Evolutionary conservation across 2,888 invertebrate genomes (phyloP).

Genomic region (Philereme transversata): DNA sequence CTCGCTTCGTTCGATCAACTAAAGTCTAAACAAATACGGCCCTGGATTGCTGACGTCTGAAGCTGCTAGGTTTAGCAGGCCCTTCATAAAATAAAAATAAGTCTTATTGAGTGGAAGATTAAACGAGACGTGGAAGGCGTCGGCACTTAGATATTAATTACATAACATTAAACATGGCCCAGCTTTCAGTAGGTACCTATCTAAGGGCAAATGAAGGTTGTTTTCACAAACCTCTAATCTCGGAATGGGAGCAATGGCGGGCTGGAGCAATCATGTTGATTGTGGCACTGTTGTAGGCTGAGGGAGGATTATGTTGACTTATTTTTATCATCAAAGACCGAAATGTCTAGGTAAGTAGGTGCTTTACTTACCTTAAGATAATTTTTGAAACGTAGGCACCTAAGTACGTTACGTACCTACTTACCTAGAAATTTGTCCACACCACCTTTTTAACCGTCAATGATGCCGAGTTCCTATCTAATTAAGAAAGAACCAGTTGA

Average conservation of each 20-base stretch:
- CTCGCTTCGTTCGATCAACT: no score
- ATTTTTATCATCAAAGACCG: no score
- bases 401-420: no score
- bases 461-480: no score
- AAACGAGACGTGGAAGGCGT: constrained; percentile 56
- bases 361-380: no score
- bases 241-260: constrained; percentile 33
- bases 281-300: constrained; percentile 11
- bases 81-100: constrained; percentile 63
- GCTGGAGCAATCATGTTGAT: constrained; percentile 40
- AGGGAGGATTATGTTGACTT: no score
- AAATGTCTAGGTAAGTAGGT: no score
- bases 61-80: constrained; percentile 50
- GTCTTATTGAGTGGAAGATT: constrained; percentile 62
- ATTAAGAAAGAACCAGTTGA: no score
- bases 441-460: no score
- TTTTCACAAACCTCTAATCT: constrained; percentile 44
- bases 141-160: constrained; percentile 66
- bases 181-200: constrained; percentile 40
- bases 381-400: no score
- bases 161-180: constrained; percentile 67
- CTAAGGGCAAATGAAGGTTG: constrained; percentile 40
- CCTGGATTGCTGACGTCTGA: constrained; percentile 54
- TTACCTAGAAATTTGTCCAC: no score
- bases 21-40: constrained; percentile 40